A percentile compares a stretch with the other conserved stretches of the same genome.
These are phyloP conservation scores for Salvator merianae DNA, from an alignment of 2,113 vertebrate genomes.

Conservation along the genomic window DNA sequence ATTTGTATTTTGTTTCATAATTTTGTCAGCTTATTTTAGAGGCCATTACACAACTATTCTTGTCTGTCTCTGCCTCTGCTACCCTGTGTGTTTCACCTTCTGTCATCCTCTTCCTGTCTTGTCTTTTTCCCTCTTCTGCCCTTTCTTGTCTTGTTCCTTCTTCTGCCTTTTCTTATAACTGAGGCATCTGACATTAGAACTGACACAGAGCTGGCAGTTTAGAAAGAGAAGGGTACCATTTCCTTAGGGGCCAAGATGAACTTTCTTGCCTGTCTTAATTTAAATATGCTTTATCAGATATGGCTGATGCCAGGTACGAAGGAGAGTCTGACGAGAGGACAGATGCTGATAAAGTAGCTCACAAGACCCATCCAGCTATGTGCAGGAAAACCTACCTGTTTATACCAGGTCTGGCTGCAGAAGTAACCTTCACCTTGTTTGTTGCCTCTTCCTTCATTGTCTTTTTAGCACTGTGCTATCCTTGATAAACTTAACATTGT, in stretches of 20 bases:
- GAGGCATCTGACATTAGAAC: slow-evolving; percentile 49
- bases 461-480: background rate
- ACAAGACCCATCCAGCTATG: background rate
- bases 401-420: slow-evolving; percentile 2
- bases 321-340: slow-evolving; percentile 3
- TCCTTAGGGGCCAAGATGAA: slow-evolving; percentile 46
- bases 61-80: background rate
- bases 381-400: background rate
- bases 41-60: slow-evolving; percentile 7
- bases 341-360: background rate
- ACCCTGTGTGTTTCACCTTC: slow-evolving; percentile 34
- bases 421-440: slow-evolving; percentile 37
- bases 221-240: slow-evolving; percentile 49
- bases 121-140: slow-evolving; percentile 10
- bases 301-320: slow-evolving; percentile 48
- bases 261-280: slow-evolving; percentile 57
- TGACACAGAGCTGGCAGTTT: slow-evolving; percentile 41
- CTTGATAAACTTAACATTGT: background rate
- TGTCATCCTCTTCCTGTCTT: background rate
- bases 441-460: slow-evolving; percentile 29
- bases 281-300: slow-evolving; percentile 50
- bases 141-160: background rate
- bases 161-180: slow-evolving; percentile 40
- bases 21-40: slow-evolving; percentile 30
- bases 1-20: background rate